These are phyloP conservation scores for Drosophila rellima DNA, from an alignment of 2,888 invertebrate species.

Conservation along the genomic window DNA sequence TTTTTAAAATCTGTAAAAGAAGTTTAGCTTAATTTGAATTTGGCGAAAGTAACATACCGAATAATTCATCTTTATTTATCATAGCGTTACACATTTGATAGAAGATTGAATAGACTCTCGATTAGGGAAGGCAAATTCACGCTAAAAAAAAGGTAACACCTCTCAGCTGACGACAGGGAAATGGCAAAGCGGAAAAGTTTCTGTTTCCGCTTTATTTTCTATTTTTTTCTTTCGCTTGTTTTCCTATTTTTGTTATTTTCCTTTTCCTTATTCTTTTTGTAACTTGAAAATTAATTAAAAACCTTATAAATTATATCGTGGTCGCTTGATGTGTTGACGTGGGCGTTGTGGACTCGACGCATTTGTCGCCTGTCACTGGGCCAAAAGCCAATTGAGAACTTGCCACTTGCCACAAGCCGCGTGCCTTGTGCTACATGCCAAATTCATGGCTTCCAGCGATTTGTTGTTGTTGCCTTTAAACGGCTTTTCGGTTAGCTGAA, in stretches of 20 bases:
- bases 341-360: slow-evolving; percentile 29
- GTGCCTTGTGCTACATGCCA: slow-evolving; percentile 1
- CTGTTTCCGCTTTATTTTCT: slow-evolving; percentile 1
- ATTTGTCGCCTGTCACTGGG: slow-evolving; percentile 27
- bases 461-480: slow-evolving; percentile 31
- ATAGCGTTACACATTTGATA: background rate
- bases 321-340: slow-evolving; percentile 26
- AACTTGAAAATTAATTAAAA: slow-evolving; percentile 63
- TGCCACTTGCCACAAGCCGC: slow-evolving; percentile 4
- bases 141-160: slow-evolving; percentile 27
- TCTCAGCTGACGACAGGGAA: slow-evolving; percentile 12
- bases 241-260: background rate
- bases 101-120: background rate
- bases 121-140: background rate
- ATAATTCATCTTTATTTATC: too few species aligned
- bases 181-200: slow-evolving; percentile 12
- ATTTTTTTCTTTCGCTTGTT: background rate
- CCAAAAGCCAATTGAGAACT: slow-evolving; percentile 20
- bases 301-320: slow-evolving; percentile 60
- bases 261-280: background rate
- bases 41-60: too few species aligned
- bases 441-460: slow-evolving; percentile 18
- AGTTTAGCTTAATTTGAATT: background rate
- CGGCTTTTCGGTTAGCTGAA: slow-evolving; percentile 11
- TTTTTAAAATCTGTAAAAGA: too few species aligned